Percentiles rank a stretch among this genome's conserved stretches.
These are phyloP conservation scores for Lepus americanus DNA, from an alignment of 2,113 vertebrate species.

Conservation along the genomic window DNA sequence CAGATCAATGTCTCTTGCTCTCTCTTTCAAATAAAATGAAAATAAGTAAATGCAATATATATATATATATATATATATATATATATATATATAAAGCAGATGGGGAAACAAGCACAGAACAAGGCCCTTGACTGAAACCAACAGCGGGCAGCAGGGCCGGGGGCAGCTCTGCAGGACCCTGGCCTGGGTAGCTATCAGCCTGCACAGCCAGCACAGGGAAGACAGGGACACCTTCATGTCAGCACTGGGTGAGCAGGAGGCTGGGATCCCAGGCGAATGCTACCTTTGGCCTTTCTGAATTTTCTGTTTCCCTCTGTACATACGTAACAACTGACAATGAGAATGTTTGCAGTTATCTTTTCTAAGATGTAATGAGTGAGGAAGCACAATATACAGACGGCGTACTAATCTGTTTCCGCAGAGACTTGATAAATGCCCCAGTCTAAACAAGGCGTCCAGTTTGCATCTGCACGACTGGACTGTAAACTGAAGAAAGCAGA, in stretches of 20 bases:
- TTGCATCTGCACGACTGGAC: background rate
- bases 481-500: background rate
- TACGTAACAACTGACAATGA: background rate
- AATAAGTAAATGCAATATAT: no score
- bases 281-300: background rate
- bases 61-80: no score
- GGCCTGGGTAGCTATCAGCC: rapidly evolving
- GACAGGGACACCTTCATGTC: rapidly evolving
- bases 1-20: no score
- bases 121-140: background rate
- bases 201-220: rapidly evolving
- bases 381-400: background rate
- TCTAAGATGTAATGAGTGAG: background rate
- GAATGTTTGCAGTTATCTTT: background rate
- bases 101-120: background rate
- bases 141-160: background rate
- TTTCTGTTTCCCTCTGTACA: background rate
- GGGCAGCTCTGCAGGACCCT: background rate
- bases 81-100: no score
- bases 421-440: background rate
- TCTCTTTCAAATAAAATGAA: no score
- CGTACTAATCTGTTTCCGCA: background rate
- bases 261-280: background rate
- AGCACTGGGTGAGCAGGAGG: rapidly evolving
- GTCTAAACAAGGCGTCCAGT: slow-evolving; percentile 20